These are phyloP conservation scores for Mizuhopecten yessoensis DNA, from an alignment of 1,140 invertebrate species.

Conservation along the genomic window DNA sequence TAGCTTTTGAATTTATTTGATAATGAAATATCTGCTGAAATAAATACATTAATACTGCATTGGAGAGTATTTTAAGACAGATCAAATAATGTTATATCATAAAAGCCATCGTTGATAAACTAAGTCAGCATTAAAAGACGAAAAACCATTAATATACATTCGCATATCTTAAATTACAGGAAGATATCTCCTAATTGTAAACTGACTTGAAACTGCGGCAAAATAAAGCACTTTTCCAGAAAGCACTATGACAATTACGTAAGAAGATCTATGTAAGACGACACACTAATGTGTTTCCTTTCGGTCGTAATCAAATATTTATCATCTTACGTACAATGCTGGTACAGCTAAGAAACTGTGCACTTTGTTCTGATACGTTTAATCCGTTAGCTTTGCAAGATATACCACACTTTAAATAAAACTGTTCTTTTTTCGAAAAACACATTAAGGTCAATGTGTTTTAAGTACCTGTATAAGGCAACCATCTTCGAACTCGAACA, in stretches of 20 bases:
- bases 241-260: neutral
- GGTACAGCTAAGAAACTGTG: neutral
- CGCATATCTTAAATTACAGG: neutral
- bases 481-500: neutral
- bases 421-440: neutral
- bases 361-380: neutral
- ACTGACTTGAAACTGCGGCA: too few relatives aligned
- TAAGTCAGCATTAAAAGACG: neutral
- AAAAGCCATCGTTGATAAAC: too few relatives aligned
- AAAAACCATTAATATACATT: neutral
- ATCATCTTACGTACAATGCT: slow-evolving; percentile 12
- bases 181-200: neutral
- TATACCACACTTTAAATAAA: neutral
- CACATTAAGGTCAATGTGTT: neutral
- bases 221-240: slow-evolving; percentile 16
- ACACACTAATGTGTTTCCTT: neutral
- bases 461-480: neutral
- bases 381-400: neutral
- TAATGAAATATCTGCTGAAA: too few relatives aligned
- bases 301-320: neutral
- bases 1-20: too few relatives aligned
- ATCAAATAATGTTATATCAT: too few relatives aligned
- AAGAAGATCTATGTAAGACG: neutral
- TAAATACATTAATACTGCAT: too few relatives aligned
- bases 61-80: too few relatives aligned